phyloP scores from a whole-genome alignment of 2,888 invertebrate genomes.

The Drosophila melanocephala region DNA sequence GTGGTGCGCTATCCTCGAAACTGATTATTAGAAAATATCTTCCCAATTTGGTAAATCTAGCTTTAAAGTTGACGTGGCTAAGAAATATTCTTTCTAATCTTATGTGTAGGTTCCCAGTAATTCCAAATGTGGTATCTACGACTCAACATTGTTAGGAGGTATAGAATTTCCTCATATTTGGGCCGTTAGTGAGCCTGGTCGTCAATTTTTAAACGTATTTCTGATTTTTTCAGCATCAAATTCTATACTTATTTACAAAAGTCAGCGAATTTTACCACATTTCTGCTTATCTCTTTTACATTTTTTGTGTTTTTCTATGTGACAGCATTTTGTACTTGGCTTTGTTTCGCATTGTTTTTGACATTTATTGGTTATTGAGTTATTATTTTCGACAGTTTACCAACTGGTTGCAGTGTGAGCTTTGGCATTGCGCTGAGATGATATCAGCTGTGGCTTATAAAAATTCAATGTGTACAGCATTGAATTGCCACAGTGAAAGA shows the following conservation, averaged over 20 bases:
- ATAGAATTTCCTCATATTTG: no score
- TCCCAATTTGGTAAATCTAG: background rate
- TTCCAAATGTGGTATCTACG: background rate
- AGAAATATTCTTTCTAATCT: background rate
- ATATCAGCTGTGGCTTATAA: slow-evolving; percentile 46
- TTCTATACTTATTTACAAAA: background rate
- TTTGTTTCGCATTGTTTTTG: slow-evolving; percentile 21
- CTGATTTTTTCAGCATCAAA: background rate
- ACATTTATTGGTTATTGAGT: slow-evolving; percentile 51
- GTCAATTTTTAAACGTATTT: background rate
- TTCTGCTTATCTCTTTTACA: background rate
- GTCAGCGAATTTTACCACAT: background rate
- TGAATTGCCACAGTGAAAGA: slow-evolving; percentile 31
- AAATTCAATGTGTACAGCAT: slow-evolving; percentile 61
- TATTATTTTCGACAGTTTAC: slow-evolving; percentile 13
- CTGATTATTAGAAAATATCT: background rate
- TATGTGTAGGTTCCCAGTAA: background rate
- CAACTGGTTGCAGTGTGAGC: background rate
- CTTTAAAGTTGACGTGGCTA: background rate
- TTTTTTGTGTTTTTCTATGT: background rate
- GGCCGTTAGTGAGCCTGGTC: no score
- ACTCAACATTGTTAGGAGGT: background rate
- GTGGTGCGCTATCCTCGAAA: background rate
- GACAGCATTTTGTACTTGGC: background rate
- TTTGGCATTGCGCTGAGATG: slow-evolving; percentile 4